Percentiles rank a stretch among this genome's conserved stretches.
These are phyloP conservation scores for Dascillus cervinus DNA, from an alignment of 2,888 invertebrate species.

Conservation along the genomic window DNA sequence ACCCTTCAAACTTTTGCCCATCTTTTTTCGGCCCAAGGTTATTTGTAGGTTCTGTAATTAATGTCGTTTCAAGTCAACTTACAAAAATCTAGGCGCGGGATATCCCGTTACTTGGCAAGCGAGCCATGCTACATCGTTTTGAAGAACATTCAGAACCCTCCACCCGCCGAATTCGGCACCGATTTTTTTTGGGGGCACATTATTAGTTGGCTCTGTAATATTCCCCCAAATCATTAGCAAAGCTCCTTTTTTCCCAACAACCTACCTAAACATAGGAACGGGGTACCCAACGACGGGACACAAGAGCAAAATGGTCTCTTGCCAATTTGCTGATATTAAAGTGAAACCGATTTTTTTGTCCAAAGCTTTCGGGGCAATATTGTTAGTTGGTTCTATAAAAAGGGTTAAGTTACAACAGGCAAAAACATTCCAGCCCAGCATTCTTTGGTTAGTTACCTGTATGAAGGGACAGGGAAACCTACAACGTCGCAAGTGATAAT, in stretches of 20 bases:
- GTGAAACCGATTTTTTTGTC: constrained; percentile 46
- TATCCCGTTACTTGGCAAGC: constrained; percentile 54
- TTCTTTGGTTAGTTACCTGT: constrained; percentile 50
- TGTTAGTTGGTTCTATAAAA: constrained; percentile 61
- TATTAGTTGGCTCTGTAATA: constrained; percentile 51
- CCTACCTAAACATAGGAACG: constrained; percentile 62
- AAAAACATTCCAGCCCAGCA: constrained; percentile 2
- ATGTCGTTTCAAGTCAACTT: constrained; percentile 22
- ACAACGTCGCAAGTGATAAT: constrained; percentile 50
- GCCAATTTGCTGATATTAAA: constrained; percentile 41
- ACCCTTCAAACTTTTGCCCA: constrained; percentile 47
- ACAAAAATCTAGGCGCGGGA: constrained; percentile 49
- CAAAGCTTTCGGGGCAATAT: constrained; percentile 51
- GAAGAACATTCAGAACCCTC: constrained; percentile 51
- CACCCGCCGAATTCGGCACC: constrained; percentile 51
- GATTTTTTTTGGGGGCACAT: constrained; percentile 55
- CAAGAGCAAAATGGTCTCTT: constrained; percentile 51
- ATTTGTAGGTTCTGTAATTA: constrained; percentile 51
- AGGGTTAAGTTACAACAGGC: background rate
- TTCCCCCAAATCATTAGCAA: background rate
- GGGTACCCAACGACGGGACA: constrained; percentile 65
- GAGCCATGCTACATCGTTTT: constrained; percentile 50
- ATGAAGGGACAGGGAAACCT: constrained; percentile 60
- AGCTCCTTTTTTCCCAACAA: background rate
- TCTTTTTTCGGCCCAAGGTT: constrained; percentile 56